Percentiles rank a stretch among this genome's conserved stretches.
These are phyloP conservation scores for Mola mola DNA, from an alignment of 2,113 vertebrate species.

Conservation along the genomic window DNA sequence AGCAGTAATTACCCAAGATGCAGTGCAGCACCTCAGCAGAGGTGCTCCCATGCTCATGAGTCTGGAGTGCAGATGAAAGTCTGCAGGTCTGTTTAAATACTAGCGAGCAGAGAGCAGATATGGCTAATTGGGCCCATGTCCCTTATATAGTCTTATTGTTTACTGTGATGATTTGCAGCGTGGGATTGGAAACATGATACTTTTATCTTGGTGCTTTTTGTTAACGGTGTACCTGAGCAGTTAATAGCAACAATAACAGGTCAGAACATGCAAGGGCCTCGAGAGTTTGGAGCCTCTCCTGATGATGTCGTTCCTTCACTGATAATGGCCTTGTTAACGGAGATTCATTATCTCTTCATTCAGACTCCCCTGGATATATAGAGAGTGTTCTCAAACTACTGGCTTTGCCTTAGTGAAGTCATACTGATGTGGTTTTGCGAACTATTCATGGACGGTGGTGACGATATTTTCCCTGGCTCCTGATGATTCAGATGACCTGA, in stretches of 20 bases:
- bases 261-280: constrained; percentile 39
- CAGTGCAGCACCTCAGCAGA: constrained; percentile 53
- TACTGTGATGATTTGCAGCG: constrained; percentile 55
- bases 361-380: constrained; percentile 63
- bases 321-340: constrained; percentile 75
- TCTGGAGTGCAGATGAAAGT: constrained; percentile 69
- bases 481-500: constrained; percentile 75
- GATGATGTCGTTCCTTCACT: constrained; percentile 57
- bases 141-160: constrained; percentile 55
- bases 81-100: constrained; percentile 67
- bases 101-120: constrained; percentile 49
- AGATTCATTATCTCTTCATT: constrained; percentile 70
- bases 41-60: constrained; percentile 59
- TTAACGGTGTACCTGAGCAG: constrained; percentile 44
- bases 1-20: constrained; percentile 79
- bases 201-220: constrained; percentile 32
- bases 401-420: constrained; percentile 58
- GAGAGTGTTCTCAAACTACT: constrained; percentile 51
- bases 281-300: constrained; percentile 49
- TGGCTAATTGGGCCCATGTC: constrained; percentile 70
- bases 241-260: constrained; percentile 61
- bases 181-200: constrained; percentile 30
- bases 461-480: constrained; percentile 60
- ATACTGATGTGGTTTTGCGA: constrained; percentile 56
- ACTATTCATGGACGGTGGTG: constrained; percentile 61